phyloP scores from a whole-genome alignment of 2,888 invertebrate genomes.

The Coleophora flavipennella region DNA sequence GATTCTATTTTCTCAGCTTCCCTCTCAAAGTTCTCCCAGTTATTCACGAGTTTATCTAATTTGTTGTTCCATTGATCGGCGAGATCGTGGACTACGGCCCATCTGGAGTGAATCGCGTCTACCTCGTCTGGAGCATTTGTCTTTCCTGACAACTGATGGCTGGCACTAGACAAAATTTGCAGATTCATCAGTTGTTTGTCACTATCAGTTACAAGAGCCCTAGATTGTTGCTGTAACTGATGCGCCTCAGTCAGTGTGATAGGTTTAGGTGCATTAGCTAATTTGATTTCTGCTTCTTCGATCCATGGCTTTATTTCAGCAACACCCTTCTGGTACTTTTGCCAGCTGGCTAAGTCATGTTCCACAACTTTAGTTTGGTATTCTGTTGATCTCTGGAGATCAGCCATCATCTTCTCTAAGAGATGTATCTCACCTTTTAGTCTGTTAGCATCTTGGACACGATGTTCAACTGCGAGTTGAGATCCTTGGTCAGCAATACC shows the following conservation, averaged over 20 bases:
- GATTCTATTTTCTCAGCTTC: conserved; percentile 83
- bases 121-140: conserved; percentile 87
- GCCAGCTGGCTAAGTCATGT: conserved; percentile 87
- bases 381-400: conserved; percentile 82
- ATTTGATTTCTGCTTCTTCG: conserved; percentile 87
- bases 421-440: conserved; percentile 82
- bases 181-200: conserved; percentile 82
- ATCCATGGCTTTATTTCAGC: conserved; percentile 90
- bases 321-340: conserved; percentile 85
- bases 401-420: conserved; percentile 82
- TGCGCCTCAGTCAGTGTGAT: conserved; percentile 85
- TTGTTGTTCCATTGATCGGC: conserved; percentile 85
- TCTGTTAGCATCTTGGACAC: conserved; percentile 80
- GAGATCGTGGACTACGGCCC: conserved; percentile 87
- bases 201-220: conserved; percentile 83
- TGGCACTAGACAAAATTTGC: conserved; percentile 80
- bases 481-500: conserved; percentile 83
- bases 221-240: conserved; percentile 80
- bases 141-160: conserved; percentile 82
- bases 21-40: conserved; percentile 87
- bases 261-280: conserved; percentile 83
- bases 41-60: conserved; percentile 82
- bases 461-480: conserved; percentile 78
- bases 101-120: conserved; percentile 86
- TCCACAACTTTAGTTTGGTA: conserved; percentile 82